Evolutionary conservation across 2,113 vertebrate species (phyloP).

Genomic region (Ceyx margarethae): DNA sequence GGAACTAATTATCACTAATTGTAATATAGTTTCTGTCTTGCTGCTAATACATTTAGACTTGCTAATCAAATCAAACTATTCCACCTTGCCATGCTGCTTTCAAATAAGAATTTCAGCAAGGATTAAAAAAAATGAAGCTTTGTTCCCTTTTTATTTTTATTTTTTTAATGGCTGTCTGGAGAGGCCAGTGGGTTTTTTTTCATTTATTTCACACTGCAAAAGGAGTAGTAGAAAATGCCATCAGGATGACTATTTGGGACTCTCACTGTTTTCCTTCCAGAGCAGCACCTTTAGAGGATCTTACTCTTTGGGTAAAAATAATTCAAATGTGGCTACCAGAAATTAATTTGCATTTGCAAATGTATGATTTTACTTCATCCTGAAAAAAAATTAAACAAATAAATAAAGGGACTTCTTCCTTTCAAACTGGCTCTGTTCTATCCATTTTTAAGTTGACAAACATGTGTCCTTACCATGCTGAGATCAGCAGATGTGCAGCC

Average conservation of each 20-base stretch:
- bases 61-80: conserved; percentile 78
- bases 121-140: conserved; percentile 36
- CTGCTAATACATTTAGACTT: conserved; percentile 79
- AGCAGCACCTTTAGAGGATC: not conserved
- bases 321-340: not conserved
- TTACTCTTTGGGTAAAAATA: not conserved
- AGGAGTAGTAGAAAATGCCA: conserved; percentile 8
- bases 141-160: not conserved
- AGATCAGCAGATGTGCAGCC: not conserved
- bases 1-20: conserved; percentile 75
- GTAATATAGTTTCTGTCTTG: conserved; percentile 74
- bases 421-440: not conserved
- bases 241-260: not conserved
- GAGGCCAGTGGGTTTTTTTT: not conserved
- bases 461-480: not conserved
- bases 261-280: not conserved
- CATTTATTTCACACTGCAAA: not conserved
- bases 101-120: conserved; percentile 67
- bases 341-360: not conserved
- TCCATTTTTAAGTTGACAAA: not conserved
- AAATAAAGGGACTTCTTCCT: not conserved
- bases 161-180: not conserved
- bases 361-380: not conserved
- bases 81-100: conserved; percentile 60
- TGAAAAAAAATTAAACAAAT: not conserved